These are phyloP conservation scores for Metalampra italica DNA, from an alignment of 2,888 invertebrate species.

Conservation along the genomic window DNA sequence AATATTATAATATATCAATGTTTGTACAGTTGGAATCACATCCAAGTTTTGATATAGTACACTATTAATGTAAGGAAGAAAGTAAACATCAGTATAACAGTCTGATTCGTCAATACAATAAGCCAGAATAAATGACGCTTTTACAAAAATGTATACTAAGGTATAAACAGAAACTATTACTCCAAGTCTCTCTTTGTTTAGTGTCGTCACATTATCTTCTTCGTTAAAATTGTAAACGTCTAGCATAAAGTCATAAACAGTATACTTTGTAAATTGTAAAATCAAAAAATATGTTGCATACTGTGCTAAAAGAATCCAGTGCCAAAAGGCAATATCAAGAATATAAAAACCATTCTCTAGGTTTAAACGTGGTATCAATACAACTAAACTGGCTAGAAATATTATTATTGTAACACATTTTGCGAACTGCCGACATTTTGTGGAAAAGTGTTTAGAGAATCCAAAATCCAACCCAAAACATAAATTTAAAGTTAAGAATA, in stretches of 20 bases:
- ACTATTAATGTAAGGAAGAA: too few relatives aligned
- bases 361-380: not conserved
- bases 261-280: not conserved
- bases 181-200: not conserved
- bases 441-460: not conserved
- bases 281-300: not conserved
- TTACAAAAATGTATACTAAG: too few relatives aligned
- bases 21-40: constrained; percentile 1
- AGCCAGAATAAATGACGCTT: too few relatives aligned
- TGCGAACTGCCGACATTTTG: not conserved
- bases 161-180: not conserved
- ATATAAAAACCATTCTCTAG: not conserved
- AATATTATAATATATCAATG: constrained; percentile 5
- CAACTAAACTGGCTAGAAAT: not conserved
- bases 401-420: not conserved
- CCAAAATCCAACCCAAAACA: constrained; percentile 1
- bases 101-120: too few relatives aligned
- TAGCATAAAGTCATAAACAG: not conserved
- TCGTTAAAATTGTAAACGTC: too few relatives aligned
- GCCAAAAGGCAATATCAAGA: not conserved
- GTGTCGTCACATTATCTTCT: not conserved
- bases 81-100: too few relatives aligned
- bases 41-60: not conserved
- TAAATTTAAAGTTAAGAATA: not conserved
- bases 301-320: not conserved